phyloP scores from a whole-genome alignment of 2,113 vertebrate genomes.

The Heliornis fulica region DNA sequence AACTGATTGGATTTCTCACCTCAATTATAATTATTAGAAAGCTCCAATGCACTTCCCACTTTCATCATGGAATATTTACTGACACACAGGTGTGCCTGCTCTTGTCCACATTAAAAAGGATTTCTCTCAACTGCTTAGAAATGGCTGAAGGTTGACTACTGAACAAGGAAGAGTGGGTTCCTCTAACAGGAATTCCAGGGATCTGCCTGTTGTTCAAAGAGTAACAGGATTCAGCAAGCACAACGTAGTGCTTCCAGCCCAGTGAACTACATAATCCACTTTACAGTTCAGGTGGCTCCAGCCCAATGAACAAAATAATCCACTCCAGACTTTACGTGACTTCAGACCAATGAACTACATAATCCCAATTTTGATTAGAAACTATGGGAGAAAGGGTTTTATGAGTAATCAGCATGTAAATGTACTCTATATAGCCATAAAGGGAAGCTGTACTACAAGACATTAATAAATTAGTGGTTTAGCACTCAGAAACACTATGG shows the following conservation, averaged over 20 bases:
- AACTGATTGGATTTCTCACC: slow-evolving; percentile 16
- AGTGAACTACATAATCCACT: slow-evolving; percentile 19
- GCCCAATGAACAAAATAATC: slow-evolving; percentile 35
- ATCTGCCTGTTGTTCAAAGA: not conserved
- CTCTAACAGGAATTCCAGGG: not conserved
- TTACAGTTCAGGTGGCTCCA: not conserved
- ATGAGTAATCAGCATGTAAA: not conserved
- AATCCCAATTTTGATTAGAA: slow-evolving; percentile 9
- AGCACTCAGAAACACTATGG: not conserved
- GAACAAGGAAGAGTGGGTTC: not conserved
- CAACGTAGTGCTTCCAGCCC: not conserved
- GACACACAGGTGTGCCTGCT: not conserved
- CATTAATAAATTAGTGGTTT: not conserved
- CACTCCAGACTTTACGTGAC: not conserved
- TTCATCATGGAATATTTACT: not conserved
- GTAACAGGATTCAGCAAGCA: slow-evolving; percentile 1
- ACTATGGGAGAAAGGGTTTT: not conserved
- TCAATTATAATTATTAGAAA: slow-evolving; percentile 25
- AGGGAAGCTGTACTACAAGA: not conserved
- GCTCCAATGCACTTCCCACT: not conserved
- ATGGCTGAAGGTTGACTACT: not conserved
- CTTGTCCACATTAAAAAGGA: not conserved
- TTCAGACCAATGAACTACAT: not conserved
- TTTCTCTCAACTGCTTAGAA: not conserved
- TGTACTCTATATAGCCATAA: not conserved